Conservation (phyloP, 2,797 vertebrate species). For the Dicrostonyx torquatus region DNA sequence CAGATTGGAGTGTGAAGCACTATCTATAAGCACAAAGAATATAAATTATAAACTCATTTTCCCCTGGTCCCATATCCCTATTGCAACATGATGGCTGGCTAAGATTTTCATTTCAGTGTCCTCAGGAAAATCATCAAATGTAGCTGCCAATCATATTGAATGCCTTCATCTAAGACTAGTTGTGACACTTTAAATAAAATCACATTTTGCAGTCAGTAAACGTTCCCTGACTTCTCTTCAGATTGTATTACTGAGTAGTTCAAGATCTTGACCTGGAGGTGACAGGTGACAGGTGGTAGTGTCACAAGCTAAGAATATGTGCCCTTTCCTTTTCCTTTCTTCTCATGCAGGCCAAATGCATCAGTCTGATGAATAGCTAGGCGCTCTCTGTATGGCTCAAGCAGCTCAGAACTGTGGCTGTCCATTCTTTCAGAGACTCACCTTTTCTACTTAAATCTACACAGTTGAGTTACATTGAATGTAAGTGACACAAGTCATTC, state of each 20-base stretch:
- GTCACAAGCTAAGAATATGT: constrained; percentile 52
- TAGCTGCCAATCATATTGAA: background rate
- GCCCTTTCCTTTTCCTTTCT: constrained; percentile 59
- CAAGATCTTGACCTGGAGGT: constrained; percentile 57
- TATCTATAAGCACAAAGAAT: background rate
- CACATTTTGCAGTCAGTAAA: constrained; percentile 43
- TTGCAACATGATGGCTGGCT: background rate
- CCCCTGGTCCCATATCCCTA: background rate
- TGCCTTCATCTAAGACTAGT: background rate
- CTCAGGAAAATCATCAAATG: background rate
- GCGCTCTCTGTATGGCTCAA: background rate
- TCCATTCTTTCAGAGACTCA: constrained; percentile 51
- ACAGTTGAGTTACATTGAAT: background rate
- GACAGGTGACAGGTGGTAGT: constrained; percentile 57
- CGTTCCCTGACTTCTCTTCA: constrained; percentile 40
- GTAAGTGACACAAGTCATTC: constrained; percentile 61
- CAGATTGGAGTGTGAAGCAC: background rate
- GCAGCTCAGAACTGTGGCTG: constrained; percentile 16
- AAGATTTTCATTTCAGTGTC: constrained; percentile 7
- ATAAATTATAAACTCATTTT: background rate
- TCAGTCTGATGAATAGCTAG: constrained; percentile 29
- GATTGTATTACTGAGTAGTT: constrained; percentile 38
- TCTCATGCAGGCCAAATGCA: constrained; percentile 50
- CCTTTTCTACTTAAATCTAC: constrained; percentile 57
- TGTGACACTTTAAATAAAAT: constrained; percentile 58